Evolutionary conservation across 2,113 vertebrate species (phyloP).

Genomic region (Perca schrenkii): DNA sequence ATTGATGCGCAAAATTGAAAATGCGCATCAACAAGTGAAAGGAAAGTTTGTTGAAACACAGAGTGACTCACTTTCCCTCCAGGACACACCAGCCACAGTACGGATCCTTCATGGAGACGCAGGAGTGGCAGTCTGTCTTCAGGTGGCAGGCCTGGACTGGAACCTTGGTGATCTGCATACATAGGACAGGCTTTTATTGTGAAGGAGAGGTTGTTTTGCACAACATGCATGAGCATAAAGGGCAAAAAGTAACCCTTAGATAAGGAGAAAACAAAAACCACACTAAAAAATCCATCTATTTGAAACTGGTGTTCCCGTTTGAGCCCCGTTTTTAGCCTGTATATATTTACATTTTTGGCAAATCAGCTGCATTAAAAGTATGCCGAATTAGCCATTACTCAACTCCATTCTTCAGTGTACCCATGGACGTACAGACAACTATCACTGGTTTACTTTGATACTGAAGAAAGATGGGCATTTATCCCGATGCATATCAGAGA

Average conservation of each 20-base stretch:
- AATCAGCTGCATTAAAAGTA: neutral
- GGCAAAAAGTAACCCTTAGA: neutral
- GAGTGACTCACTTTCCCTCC: conserved; percentile 88
- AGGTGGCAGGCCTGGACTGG: conserved; percentile 91
- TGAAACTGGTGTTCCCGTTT: neutral
- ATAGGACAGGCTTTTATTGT: conserved; percentile 23
- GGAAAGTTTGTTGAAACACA: neutral
- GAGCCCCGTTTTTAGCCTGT: neutral
- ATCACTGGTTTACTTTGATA: neutral
- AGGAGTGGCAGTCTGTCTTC: conserved; percentile 86
- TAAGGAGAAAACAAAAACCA: neutral
- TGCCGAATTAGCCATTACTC: neutral
- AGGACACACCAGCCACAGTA: conserved; percentile 98
- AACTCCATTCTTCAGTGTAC: neutral
- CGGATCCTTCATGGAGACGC: conserved; percentile 87
- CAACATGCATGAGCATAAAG: neutral
- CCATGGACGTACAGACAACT: neutral
- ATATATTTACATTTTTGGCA: neutral
- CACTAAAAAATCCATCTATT: no score
- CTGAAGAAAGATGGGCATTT: neutral
- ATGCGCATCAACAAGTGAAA: no score
- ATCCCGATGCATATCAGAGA: neutral
- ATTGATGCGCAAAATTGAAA: no score
- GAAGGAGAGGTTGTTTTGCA: neutral
- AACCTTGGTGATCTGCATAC: conserved; percentile 81